Base-by-base conservation (phyloP, 2,888 invertebrate species). In the Myopa tessellatipennis region DNA sequence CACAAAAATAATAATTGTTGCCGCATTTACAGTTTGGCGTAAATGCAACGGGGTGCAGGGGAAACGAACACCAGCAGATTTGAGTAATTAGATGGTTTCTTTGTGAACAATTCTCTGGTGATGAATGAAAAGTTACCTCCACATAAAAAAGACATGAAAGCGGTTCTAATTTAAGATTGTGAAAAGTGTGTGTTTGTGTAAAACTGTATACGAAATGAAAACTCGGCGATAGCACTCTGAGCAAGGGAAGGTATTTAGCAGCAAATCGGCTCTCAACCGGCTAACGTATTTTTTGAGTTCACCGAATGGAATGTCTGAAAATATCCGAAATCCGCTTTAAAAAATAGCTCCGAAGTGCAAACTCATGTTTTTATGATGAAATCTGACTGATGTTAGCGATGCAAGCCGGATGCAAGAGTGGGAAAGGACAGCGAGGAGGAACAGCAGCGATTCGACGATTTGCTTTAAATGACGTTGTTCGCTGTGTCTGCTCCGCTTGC, bases 311-410 rank as follows among this genome's bases (percentile, higher is more conserved):
- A 75, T 74, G 75, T 58, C 60, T 60, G 63, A 68, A 69, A 69
- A 69, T 75, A n/a, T 68, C 45, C 50, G 76, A 82, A 87, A 86
- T 86, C 86, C 83, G 83, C 84, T 87, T 86, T 85, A 74, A 81
- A 80, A 82, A 84, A 83, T 83, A 82, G 79, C 83, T 84, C 83
- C 82, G 85, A 87, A 88, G 88, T 88, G 88, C 87, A 87, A 87
- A 87, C 84, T 84, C 88, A 83, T 88, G 88, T 88, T 87, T 83
- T 84, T 75, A 69, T 75, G 68, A 75, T 38, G 69, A 69, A 75
- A 75, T 68, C 75, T 69, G 75, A 12, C 68, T 45, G 65, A 65
- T 71, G 14, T 55, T 36, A 71, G 14, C 10, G 40, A 45, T 72
- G 55, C n/a, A 14, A 34, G 45, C n/a, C 16, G 52, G 52, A 34